Evolutionary conservation across 2,888 invertebrate genomes (phyloP), one percentile per base, ranked within the genome.

Genomic region (Plebejus melissa): DNA sequence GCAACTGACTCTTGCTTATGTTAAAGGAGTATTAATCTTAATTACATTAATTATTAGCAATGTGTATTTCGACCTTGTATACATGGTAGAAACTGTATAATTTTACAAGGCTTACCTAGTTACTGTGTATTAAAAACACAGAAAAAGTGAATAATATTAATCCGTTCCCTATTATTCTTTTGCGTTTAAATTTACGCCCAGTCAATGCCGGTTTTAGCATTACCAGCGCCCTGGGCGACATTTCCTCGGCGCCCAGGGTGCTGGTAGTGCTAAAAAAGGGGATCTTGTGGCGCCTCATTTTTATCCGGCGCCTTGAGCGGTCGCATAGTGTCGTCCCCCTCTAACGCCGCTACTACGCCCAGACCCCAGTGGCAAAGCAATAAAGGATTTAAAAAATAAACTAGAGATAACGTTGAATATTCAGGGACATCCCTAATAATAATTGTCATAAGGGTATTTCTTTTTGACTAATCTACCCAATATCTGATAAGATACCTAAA

Each of bases 31-130:
- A 32, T 32, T 65, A 65, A 65, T 65, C 65, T 65, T 28, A 65
- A 65, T 65, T 65, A 65, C 4, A 36, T 13, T 65, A 65, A 65
- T 65, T 65, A 65, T 65, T 65, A 65, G 65, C 65, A 65, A 28
- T 7, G 32, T 36, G 65, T 65, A 65, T 11, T 65, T 65, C 32
- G 32, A 65, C 65, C 65, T 65, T 16, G 32, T 4, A 28, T 7
- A 22, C 11, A 65, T 5, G 65, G 65, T 65, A 65, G 32, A 36
- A 65, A 32, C 5, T 32, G 4, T 36, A 65, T 32, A 65, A 65
- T 4, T 16, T 11, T 36, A 65, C 65, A 36, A 65, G 65, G 65
- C 32, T 60, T 11, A 60, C 60, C 60, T 65, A 32, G 32, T 32
- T 32, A 32, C 32, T 32, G 9, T 22, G n/a, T 60, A 28, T 9